Evolutionary conservation across 2,113 vertebrate species (phyloP), one percentile per base, ranked within the genome.

Genomic region (Sigmodon hispidus): DNA sequence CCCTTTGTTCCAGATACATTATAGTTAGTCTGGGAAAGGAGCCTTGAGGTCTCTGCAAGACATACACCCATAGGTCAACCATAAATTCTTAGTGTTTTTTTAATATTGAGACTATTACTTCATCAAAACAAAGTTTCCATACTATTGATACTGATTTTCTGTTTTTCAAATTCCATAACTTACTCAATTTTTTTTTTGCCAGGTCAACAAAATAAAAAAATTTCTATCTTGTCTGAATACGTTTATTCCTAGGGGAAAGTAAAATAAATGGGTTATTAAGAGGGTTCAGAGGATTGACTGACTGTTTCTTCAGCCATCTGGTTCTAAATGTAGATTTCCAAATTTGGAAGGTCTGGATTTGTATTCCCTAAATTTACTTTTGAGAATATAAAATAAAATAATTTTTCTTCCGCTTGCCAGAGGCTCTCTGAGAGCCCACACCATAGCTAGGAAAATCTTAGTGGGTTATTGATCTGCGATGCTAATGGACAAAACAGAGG

Each of bases 291-390:
- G 87, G 70, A 63, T 87, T 55, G 80, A 22, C 67, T 91, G n/a
- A 5, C 43, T 69, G 40, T 34, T 91, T 13, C 63, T 95, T 85
- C 15, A 75, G 19, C 76, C 50, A 36, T 87, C 73, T 12, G 34
- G 40, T 69, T 87, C 83, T 93, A 94, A 96, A 93, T 87, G 77
- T 65, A 86, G 72, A 59, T 73, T 96, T 94, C 89, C 90, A 70
- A 95, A 95, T 63, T 65, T 77, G 94, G 89, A 93, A 94, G 72
- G 4, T 90, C 72, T 90, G 21, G 91, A 16, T 90, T 95, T 93
- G n/a, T 92, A 70, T 21, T 57, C 36, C 59, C 59, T 92, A 55
- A 50, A 84, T 75, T 94, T 93, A 40, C 55, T 89, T 89, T 93
- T 83, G 52, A 87, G 48, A n/a, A 24, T 95, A 26, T 90, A 40